Evolutionary conservation across 2,888 invertebrate genomes (phyloP).

Genomic region (Julus scandinavius): DNA sequence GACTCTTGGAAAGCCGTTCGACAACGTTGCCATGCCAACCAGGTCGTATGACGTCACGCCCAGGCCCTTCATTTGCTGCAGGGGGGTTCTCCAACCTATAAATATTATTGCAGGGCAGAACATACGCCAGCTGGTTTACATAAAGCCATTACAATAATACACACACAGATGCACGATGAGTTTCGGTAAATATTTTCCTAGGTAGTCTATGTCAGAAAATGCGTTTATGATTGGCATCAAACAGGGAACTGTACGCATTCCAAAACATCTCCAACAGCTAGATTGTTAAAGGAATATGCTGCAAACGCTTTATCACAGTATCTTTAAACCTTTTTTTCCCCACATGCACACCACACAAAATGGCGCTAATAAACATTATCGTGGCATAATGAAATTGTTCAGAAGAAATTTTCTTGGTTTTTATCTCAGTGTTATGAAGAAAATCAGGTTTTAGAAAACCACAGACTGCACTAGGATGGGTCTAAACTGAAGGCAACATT

Average conservation of each 20-base stretch:
- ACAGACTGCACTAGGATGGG: too few relatives aligned
- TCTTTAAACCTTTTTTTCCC: background rate
- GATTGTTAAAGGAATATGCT: background rate
- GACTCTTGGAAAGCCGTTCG: background rate
- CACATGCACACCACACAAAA: too few relatives aligned
- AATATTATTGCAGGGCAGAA: conserved; percentile 28
- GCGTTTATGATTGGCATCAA: conserved; percentile 26
- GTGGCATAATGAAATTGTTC: too few relatives aligned
- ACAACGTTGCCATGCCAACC: background rate
- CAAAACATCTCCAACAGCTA: background rate
- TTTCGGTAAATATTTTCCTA: background rate
- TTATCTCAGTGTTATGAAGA: too few relatives aligned
- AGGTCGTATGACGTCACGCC: background rate
- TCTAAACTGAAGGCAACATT: too few relatives aligned
- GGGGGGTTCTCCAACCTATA: background rate
- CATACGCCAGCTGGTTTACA: conserved; percentile 11
- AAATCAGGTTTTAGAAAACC: too few relatives aligned
- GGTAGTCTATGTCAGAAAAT: background rate
- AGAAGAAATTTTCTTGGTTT: too few relatives aligned
- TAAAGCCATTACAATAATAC: conserved; percentile 30
- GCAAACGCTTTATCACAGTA: background rate
- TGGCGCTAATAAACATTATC: too few relatives aligned
- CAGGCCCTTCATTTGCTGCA: background rate
- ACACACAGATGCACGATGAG: background rate
- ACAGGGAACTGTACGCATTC: background rate